Evolutionary conservation across 1,140 invertebrate genomes (phyloP), one percentile per base, ranked within the genome.

Genomic region (Phymorhynchus buccinoides): DNA sequence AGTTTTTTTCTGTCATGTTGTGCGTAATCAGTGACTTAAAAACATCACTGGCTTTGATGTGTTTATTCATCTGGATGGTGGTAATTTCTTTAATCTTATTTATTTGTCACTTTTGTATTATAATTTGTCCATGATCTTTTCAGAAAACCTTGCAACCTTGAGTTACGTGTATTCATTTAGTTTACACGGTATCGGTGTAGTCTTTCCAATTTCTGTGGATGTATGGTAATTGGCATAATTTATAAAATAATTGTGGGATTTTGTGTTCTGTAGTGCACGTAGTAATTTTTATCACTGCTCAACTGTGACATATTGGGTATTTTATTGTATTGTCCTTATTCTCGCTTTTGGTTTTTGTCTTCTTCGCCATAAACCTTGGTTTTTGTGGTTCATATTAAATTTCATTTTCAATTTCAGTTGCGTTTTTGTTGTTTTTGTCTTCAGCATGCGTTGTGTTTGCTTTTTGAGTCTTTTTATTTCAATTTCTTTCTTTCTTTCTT

Each of bases 321-420:
- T 85, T 85, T 85, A 83, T 71, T 80, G 81, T 85, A 68, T 83
- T 85, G 79, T 75, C 78, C 62, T 84, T 85, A 85, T 85, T 62
- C 56, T 62, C 83, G 84, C 84, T 81, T 85, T 85, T 41, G 79
- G 52, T 84, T n/a, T n/a, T 62, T 62, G 56, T 62, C 56, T 62
- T 85, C 75, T 84, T 79, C 41, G 66, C 66, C 81, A 83, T 62
- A 83, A 39, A 81, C n/a, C n/a, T 84, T 84, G 56, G 56, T 84
- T 84, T 78, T 84, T 37, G 77, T 84, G 75, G 80, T 82, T 85
- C 52, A 83, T 81, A 85, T 85, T 85, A 85, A 85, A 85, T 85
- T 85, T 85, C 71, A 52, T 62, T 80, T 85, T 85, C 68, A 85
- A 75, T 85, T 85, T 85, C 66, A 85, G 79, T 85, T 85, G 81